Percentiles rank a stretch among this genome's conserved stretches.
Evolutionary conservation across 2,113 vertebrate genomes (phyloP).

Genomic region (Passer montanus): DNA sequence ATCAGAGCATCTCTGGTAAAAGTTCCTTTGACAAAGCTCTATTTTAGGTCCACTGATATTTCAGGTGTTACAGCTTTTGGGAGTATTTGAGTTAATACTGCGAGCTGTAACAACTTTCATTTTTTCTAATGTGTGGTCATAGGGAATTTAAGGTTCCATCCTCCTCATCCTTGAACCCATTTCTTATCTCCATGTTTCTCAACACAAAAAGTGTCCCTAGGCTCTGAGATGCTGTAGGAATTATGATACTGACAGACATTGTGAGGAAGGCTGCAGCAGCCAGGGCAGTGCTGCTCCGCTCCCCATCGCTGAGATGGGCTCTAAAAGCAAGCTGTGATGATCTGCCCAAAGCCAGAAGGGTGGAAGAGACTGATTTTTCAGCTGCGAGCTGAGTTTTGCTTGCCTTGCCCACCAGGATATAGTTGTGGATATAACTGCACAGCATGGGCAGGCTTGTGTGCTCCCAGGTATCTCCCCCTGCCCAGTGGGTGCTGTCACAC

Average conservation of each 20-base stretch:
- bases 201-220: neutral
- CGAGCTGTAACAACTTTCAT: neutral
- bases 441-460: fast-evolving
- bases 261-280: neutral
- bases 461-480: neutral
- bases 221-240: neutral
- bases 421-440: fast-evolving
- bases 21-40: neutral
- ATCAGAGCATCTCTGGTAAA: neutral
- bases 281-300: neutral
- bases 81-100: neutral
- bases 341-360: neutral
- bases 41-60: neutral
- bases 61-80: neutral
- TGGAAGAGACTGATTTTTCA: neutral
- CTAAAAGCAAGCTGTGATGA: neutral
- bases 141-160: neutral
- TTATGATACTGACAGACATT: neutral
- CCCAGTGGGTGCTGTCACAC: neutral
- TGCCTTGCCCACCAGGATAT: neutral
- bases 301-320: neutral
- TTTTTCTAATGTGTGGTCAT: neutral
- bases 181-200: neutral
- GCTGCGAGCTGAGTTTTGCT: neutral
- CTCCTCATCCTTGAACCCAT: neutral